Percentiles rank a stretch among this genome's conserved stretches.
Conservation (phyloP, 2,797 vertebrate species). For the Potorous gilbertii region DNA sequence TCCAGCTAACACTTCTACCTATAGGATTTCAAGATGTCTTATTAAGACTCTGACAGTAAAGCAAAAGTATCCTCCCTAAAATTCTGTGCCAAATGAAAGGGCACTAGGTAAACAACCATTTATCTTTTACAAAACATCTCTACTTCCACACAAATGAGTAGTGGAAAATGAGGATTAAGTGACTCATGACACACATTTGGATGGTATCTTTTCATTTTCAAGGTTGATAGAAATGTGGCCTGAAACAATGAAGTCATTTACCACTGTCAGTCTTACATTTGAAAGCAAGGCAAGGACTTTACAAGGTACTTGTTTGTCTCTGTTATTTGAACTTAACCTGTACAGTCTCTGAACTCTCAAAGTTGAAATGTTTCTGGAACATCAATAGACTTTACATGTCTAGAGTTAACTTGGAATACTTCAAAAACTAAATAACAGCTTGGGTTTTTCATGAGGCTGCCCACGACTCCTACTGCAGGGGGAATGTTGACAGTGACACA, state of each 20-base stretch:
- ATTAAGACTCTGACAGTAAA: slow-evolving; percentile 37
- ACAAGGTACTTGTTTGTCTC: background rate
- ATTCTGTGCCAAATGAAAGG: background rate
- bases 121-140: slow-evolving; percentile 32
- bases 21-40: slow-evolving; percentile 38
- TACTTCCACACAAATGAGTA: background rate
- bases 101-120: background rate
- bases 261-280: background rate
- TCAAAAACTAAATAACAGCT: slow-evolving; percentile 25
- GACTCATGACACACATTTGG: slow-evolving; percentile 39
- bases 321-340: background rate
- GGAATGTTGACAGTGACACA: slow-evolving; percentile 33
- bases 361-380: background rate
- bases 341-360: background rate
- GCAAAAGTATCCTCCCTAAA: slow-evolving; percentile 11
- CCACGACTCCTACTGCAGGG: slow-evolving; percentile 31
- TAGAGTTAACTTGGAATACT: slow-evolving; percentile 60
- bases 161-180: background rate
- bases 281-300: background rate
- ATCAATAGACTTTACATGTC: background rate
- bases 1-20: slow-evolving; percentile 34
- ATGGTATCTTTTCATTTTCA: background rate
- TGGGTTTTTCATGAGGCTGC: slow-evolving; percentile 27
- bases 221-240: background rate
- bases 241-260: background rate